Evolutionary conservation across 2,888 invertebrate genomes (phyloP).

Genomic region (Lagria hirta): DNA sequence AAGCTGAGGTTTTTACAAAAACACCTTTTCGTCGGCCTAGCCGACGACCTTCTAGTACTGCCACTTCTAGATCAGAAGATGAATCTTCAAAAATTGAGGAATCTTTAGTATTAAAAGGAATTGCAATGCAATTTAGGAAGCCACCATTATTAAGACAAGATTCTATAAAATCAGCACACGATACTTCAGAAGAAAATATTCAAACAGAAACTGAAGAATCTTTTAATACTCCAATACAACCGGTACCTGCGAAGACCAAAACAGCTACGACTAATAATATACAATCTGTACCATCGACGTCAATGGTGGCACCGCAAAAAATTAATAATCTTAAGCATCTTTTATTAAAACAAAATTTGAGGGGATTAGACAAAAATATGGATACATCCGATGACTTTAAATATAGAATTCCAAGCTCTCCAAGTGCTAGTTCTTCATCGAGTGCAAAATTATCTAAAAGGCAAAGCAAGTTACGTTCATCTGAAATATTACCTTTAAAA

Average conservation of each 20-base stretch:
- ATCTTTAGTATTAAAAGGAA: constrained; percentile 33
- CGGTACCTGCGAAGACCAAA: constrained; percentile 23
- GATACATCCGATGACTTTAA: constrained; percentile 45
- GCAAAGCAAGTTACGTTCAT: constrained; percentile 38
- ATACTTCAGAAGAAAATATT: constrained; percentile 3
- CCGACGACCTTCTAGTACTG: constrained; percentile 54
- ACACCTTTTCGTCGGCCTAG: constrained; percentile 62
- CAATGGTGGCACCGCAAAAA: constrained; percentile 27
- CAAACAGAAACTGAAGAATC: constrained; percentile 25
- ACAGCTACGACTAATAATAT: background rate
- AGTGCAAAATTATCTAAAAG: constrained; percentile 51
- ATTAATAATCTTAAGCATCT: constrained; percentile 23
- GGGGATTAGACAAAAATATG: constrained; percentile 15
- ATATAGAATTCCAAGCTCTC: constrained; percentile 53
- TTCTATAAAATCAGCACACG: constrained; percentile 16
- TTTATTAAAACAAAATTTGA: constrained; percentile 4
- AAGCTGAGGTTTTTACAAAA: constrained; percentile 59
- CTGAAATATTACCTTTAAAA: constrained; percentile 46
- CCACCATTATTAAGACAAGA: constrained; percentile 41
- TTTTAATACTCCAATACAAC: constrained; percentile 40
- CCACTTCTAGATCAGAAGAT: constrained; percentile 55
- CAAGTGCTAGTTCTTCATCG: constrained; percentile 52
- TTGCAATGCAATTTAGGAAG: constrained; percentile 43
- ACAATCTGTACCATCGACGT: constrained; percentile 3
- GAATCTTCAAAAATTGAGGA: constrained; percentile 50